These are phyloP conservation scores for Lamprologus tigripictilis DNA, from an alignment of 2,113 vertebrate species.

Conservation along the genomic window DNA sequence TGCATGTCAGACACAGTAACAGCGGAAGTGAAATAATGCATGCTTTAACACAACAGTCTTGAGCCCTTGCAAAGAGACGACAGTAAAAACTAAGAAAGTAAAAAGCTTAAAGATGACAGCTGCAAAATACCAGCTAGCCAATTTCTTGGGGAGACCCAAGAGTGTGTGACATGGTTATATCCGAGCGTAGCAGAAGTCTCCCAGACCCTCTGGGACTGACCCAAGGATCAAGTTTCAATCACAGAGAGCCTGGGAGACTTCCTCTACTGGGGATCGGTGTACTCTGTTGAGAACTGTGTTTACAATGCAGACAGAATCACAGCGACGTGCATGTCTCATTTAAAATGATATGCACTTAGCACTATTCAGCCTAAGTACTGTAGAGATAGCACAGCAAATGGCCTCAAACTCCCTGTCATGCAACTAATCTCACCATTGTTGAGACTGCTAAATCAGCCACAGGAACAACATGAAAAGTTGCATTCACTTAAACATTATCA, in stretches of 20 bases:
- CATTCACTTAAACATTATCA: not conserved
- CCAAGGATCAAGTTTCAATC: slow-evolving; percentile 16
- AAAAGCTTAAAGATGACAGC: not conserved
- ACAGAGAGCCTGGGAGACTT: slow-evolving; percentile 30
- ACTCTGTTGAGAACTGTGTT: not conserved
- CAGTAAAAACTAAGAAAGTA: not conserved
- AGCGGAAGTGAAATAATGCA: not conserved
- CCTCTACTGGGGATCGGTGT: not conserved
- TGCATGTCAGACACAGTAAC: not conserved
- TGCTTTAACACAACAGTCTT: not conserved
- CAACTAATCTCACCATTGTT: not conserved
- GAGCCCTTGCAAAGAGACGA: not conserved
- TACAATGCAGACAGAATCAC: not conserved
- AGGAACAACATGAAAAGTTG: not conserved
- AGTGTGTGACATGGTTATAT: not conserved
- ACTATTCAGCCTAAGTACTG: not conserved
- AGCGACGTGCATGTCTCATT: not conserved
- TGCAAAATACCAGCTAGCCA: not conserved
- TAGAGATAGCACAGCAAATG: not conserved
- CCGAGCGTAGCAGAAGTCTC: not conserved
- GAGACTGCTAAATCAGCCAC: not conserved
- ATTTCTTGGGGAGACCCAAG: not conserved
- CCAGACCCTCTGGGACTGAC: not conserved
- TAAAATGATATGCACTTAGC: not conserved
- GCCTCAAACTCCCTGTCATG: not conserved